phyloP scores from a whole-genome alignment of 2,888 invertebrate species.

The Pyrgus malvae region DNA sequence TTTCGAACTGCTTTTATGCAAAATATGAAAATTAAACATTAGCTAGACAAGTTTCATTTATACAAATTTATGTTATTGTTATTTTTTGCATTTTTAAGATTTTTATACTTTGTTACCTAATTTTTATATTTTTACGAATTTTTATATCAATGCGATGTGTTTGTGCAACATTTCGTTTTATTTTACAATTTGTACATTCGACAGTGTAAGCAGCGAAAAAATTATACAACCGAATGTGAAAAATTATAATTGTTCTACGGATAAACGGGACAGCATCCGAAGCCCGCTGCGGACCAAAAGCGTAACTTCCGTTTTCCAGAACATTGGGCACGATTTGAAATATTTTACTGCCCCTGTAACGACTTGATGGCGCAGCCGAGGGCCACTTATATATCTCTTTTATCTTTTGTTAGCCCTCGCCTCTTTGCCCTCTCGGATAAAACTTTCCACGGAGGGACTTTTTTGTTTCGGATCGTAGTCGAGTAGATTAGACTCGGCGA shows the following conservation, averaged over 20 bases:
- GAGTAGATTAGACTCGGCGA: constrained; percentile 41
- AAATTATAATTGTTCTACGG: constrained; percentile 37
- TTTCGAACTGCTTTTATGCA: too few relatives aligned
- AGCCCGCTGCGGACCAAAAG: constrained; percentile 47
- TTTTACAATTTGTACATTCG: too few relatives aligned
- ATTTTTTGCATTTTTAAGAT: too few relatives aligned
- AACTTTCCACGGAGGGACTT: constrained; percentile 56
- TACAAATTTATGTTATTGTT: too few relatives aligned
- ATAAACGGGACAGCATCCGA: constrained; percentile 30
- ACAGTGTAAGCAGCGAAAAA: constrained; percentile 8
- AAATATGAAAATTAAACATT: too few relatives aligned
- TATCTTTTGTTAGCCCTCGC: constrained; percentile 75
- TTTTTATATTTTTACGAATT: too few relatives aligned
- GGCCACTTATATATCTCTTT: constrained; percentile 81
- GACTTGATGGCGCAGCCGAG: constrained; percentile 80
- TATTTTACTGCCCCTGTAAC: constrained; percentile 81
- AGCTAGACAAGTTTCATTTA: too few relatives aligned
- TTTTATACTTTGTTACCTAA: too few relatives aligned
- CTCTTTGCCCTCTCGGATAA: constrained; percentile 68
- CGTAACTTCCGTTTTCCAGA: constrained; percentile 81
- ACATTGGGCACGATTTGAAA: constrained; percentile 82
- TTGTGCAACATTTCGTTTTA: too few relatives aligned
- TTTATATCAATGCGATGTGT: too few relatives aligned
- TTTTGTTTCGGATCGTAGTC: constrained; percentile 54
- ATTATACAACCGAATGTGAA: constrained; percentile 19